A percentile compares a stretch with the other conserved stretches of the same genome.
These are phyloP conservation scores for Oreochromis tanganicae DNA, from an alignment of 2,113 vertebrate species.

Conservation along the genomic window DNA sequence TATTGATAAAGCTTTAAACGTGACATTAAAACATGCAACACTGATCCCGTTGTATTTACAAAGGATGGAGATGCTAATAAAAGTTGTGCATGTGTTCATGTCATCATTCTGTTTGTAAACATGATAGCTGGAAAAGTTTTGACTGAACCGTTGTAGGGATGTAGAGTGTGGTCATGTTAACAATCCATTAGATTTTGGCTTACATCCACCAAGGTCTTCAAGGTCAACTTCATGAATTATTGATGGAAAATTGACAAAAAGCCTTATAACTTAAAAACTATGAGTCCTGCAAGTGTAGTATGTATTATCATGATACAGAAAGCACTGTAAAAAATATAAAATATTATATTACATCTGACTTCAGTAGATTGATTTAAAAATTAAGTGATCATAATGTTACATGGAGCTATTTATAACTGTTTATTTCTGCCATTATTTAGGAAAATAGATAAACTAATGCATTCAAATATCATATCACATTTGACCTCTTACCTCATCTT, in stretches of 20 bases:
- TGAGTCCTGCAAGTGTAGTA: background rate
- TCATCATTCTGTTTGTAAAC: background rate
- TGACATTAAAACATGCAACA: background rate
- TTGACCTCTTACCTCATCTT: no score
- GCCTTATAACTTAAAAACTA: background rate
- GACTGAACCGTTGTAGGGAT: background rate
- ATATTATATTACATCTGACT: no score
- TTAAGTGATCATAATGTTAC: no score
- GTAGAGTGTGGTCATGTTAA: background rate
- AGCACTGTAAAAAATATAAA: background rate
- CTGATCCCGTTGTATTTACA: background rate
- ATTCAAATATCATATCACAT: no score
- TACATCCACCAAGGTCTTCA: background rate
- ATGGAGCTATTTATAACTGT: no score
- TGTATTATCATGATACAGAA: background rate
- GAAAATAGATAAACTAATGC: no score
- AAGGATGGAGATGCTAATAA: background rate
- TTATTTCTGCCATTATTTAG: no score
- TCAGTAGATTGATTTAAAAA: no score
- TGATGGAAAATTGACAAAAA: background rate
- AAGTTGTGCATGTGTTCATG: background rate
- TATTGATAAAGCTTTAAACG: background rate
- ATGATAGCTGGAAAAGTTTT: background rate
- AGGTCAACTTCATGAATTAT: background rate
- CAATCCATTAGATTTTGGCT: background rate